Conservation (phyloP, 2,113 vertebrate genomes). For the Eulemur macaco region DNA sequence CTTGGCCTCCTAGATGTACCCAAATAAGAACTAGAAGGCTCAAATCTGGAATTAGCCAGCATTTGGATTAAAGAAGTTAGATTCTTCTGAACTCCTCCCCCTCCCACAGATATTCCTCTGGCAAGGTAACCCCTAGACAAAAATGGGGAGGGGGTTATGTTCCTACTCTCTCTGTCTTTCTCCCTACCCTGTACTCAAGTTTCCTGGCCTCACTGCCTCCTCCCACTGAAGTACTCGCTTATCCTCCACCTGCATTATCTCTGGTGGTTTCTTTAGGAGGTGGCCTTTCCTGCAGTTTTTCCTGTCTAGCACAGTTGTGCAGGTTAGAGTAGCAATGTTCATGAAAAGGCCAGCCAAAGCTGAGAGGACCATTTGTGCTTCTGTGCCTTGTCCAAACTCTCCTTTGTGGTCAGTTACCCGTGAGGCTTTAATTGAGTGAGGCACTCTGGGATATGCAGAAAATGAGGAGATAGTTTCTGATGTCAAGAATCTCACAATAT, state of each 20-base stretch:
- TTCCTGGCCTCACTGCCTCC: background rate
- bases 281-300: background rate
- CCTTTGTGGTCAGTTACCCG: background rate
- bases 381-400: background rate
- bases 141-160: background rate
- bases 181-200: background rate
- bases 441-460: background rate
- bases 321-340: background rate
- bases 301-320: background rate
- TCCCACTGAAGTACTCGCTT: background rate
- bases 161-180: background rate
- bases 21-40: background rate
- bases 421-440: background rate
- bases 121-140: background rate
- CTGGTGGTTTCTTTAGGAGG: background rate
- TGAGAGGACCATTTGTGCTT: background rate
- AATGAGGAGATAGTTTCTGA: background rate
- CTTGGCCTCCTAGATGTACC: background rate
- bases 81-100: background rate
- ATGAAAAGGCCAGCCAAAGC: background rate
- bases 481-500: background rate
- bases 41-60: constrained; percentile 5
- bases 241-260: background rate
- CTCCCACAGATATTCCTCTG: constrained; percentile 33
- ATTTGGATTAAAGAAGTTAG: constrained; percentile 19